These are phyloP conservation scores for Caiman crocodilus DNA, from an alignment of 2,797 vertebrate species.

Conservation along the genomic window DNA sequence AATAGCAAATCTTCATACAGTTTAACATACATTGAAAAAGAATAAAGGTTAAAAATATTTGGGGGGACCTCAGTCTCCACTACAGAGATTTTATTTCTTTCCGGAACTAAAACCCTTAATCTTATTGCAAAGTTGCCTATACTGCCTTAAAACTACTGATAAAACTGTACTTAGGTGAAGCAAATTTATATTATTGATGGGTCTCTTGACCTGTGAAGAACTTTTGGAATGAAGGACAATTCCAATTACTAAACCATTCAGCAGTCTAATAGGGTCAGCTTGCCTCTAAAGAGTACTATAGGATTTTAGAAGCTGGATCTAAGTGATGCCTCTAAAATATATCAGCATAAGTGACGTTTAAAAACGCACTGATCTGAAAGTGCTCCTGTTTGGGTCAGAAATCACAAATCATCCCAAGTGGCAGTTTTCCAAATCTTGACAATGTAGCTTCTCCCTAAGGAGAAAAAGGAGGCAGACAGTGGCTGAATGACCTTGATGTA, in stretches of 20 bases:
- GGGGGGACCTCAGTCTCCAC: background rate
- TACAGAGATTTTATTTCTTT: background rate
- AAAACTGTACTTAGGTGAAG: constrained; percentile 12
- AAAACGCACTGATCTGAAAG: background rate
- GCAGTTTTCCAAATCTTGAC: constrained; percentile 32
- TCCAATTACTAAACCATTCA: constrained; percentile 44
- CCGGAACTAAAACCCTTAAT: background rate
- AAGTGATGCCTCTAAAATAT: constrained; percentile 40
- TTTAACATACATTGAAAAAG: background rate
- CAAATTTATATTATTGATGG: constrained; percentile 26
- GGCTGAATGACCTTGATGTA: constrained; percentile 44
- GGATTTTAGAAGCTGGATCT: background rate
- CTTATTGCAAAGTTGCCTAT: background rate
- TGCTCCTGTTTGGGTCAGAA: constrained; percentile 38
- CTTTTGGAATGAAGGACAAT: constrained; percentile 17
- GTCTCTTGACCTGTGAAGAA: constrained; percentile 32
- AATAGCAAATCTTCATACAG: background rate
- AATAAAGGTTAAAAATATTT: background rate
- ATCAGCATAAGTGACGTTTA: background rate
- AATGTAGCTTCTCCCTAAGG: background rate
- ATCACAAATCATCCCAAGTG: constrained; percentile 1
- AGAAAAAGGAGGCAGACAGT: background rate
- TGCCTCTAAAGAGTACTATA: background rate
- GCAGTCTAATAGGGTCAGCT: background rate
- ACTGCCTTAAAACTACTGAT: background rate